Percentiles rank a stretch among this genome's conserved stretches.
phyloP scores from a whole-genome alignment of 1,140 invertebrate genomes.

The Aricia agestis region DNA sequence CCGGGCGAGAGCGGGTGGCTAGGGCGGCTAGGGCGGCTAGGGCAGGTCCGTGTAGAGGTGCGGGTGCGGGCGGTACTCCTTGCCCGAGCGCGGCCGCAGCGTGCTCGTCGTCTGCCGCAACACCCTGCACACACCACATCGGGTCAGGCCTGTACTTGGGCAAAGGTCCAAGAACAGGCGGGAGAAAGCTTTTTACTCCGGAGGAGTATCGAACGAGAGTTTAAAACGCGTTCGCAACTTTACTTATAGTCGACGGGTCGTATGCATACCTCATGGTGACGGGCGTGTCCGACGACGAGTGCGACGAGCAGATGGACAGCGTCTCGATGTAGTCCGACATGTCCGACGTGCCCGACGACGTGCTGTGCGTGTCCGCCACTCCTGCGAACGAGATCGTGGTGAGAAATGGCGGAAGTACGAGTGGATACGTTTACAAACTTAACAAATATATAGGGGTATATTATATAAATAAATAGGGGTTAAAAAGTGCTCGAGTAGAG shows the following conservation, averaged over 20 bases:
- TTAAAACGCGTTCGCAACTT: no score
- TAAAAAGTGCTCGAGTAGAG: neutral
- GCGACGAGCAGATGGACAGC: conserved; percentile 83
- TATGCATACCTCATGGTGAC: conserved; percentile 45
- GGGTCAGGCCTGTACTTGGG: neutral
- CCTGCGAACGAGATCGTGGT: conserved; percentile 30
- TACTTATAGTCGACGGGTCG: no score
- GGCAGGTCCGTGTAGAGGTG: conserved; percentile 35
- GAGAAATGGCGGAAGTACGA: no score
- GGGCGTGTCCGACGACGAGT: conserved; percentile 84
- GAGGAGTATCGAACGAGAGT: no score
- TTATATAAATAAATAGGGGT: no score
- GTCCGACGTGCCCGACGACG: conserved; percentile 89
- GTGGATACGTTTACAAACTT: neutral
- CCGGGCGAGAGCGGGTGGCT: neutral
- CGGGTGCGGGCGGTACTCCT: conserved; percentile 80
- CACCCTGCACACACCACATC: conserved; percentile 28
- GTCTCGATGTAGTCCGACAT: conserved; percentile 94
- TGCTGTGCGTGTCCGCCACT: conserved; percentile 80
- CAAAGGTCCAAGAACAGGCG: no score
- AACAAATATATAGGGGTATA: neutral
- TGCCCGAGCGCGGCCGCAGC: conserved; percentile 88
- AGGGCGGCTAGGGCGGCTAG: conserved; percentile 28
- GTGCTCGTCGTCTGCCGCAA: conserved; percentile 83
- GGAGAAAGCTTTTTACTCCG: no score